These are phyloP conservation scores for Limenitis camilla DNA, from an alignment of 2,888 invertebrate genomes.

Conservation along the genomic window DNA sequence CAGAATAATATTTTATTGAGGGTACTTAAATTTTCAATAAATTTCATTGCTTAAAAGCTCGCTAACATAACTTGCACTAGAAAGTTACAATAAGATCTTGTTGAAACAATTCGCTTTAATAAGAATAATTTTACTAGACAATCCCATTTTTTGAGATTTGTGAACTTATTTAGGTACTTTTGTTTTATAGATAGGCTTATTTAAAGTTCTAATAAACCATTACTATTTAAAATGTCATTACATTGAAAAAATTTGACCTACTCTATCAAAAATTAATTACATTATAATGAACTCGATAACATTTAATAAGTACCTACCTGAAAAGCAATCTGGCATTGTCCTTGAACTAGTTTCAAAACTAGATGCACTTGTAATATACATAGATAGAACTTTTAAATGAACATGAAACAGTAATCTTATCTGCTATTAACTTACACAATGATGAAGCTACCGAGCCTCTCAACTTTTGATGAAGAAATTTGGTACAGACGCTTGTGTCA, in stretches of 20 bases:
- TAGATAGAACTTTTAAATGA: neutral
- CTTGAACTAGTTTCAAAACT: neutral
- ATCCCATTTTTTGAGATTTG: too few species aligned
- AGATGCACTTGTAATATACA: neutral
- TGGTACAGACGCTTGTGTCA: constrained; percentile 2
- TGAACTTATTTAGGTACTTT: too few species aligned
- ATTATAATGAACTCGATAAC: neutral
- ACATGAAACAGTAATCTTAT: neutral
- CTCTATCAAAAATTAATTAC: neutral
- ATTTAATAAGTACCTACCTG: neutral
- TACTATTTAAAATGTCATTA: too few species aligned
- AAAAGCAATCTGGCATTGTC: neutral
- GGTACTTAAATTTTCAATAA: too few species aligned
- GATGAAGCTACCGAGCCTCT: constrained; percentile 8
- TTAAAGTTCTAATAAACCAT: too few species aligned
- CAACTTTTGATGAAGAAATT: constrained; percentile 25
- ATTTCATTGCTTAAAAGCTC: too few species aligned
- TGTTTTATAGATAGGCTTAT: too few species aligned
- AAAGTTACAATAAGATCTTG: too few species aligned
- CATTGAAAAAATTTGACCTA: neutral
- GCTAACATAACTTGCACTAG: too few species aligned
- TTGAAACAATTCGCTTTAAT: too few species aligned
- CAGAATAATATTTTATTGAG: too few species aligned
- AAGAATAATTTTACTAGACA: too few species aligned
- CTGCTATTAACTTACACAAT: neutral